Percentiles rank a stretch among this genome's conserved stretches.
Conservation (phyloP, 2,888 invertebrate species). For the Noctuana brunneofusca region DNA sequence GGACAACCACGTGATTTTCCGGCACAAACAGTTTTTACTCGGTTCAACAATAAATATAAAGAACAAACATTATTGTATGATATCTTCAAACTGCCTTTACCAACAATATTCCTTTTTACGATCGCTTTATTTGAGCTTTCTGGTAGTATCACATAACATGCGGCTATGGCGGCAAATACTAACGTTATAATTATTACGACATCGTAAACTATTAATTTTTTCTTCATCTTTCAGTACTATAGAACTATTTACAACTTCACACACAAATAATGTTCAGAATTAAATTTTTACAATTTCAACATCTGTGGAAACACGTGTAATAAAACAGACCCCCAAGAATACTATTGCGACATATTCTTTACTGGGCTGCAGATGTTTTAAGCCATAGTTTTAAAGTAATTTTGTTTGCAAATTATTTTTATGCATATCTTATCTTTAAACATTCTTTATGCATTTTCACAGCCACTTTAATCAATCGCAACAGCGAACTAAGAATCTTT, state of each 20-base stretch:
- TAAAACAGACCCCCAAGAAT: constrained; percentile 2
- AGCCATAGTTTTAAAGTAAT: constrained; percentile 12
- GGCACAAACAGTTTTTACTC: too few species aligned
- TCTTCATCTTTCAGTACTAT: constrained; percentile 22
- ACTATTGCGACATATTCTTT: constrained; percentile 9
- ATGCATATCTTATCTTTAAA: too few species aligned
- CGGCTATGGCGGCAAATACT: constrained; percentile 27
- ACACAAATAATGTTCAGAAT: constrained; percentile 23
- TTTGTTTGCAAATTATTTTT: constrained; percentile 17
- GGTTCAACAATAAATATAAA: background rate
- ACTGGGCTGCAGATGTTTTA: constrained; percentile 9
- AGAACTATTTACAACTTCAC: constrained; percentile 27
- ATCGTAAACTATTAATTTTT: constrained; percentile 28
- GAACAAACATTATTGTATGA: background rate
- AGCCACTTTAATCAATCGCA: constrained; percentile 31
- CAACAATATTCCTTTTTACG: background rate
- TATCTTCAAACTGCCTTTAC: constrained; percentile 8
- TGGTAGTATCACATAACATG: constrained; percentile 9
- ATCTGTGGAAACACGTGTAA: constrained; percentile 16
- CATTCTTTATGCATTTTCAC: too few species aligned
- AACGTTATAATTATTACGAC: constrained; percentile 8
- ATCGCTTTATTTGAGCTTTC: constrained; percentile 7
- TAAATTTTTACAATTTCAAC: constrained; percentile 18
- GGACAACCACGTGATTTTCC: too few species aligned
- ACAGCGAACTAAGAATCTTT: constrained; percentile 9